These are phyloP conservation scores for Sminthurides bifidus DNA, from an alignment of 1,140 invertebrate species.

Conservation along the genomic window DNA sequence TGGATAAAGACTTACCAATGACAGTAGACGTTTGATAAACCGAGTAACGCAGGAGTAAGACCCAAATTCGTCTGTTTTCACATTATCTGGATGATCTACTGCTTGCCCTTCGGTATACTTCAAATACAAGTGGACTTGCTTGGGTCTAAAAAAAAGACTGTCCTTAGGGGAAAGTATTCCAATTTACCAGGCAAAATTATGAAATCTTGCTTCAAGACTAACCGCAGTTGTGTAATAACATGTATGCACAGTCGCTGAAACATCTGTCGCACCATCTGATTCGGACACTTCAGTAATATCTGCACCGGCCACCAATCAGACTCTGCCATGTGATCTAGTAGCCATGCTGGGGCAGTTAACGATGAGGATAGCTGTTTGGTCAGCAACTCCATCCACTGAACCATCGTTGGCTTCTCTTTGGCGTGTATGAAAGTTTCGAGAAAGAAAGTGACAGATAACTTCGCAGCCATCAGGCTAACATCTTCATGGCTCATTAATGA, in stretches of 20 bases:
- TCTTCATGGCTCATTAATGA: constrained; percentile 64
- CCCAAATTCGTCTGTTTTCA: constrained; percentile 52
- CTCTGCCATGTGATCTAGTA: constrained; percentile 79
- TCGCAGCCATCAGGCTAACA: constrained; percentile 70
- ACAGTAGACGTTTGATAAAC: constrained; percentile 79
- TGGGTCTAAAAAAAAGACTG: constrained; percentile 40
- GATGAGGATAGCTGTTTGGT: constrained; percentile 89
- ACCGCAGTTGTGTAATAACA: constrained; percentile 76
- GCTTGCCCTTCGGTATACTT: constrained; percentile 49
- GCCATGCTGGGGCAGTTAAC: constrained; percentile 81
- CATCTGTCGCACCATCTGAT: constrained; percentile 90
- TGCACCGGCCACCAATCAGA: constrained; percentile 91
- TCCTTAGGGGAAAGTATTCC: not conserved
- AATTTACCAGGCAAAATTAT: not conserved
- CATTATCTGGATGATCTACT: constrained; percentile 48
- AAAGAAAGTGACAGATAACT: constrained; percentile 84
- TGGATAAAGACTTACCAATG: constrained; percentile 49
- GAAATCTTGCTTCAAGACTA: constrained; percentile 17
- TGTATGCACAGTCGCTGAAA: constrained; percentile 85
- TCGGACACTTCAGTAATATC: constrained; percentile 87
- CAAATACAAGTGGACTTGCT: constrained; percentile 59
- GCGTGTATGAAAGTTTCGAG: constrained; percentile 93
- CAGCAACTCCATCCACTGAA: constrained; percentile 87
- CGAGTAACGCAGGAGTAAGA: constrained; percentile 78
- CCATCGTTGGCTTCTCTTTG: constrained; percentile 93